Percentiles rank a stretch among this genome's conserved stretches.
Evolutionary conservation across 2,888 invertebrate genomes (phyloP).

Genomic region (Geophilus truncorum): DNA sequence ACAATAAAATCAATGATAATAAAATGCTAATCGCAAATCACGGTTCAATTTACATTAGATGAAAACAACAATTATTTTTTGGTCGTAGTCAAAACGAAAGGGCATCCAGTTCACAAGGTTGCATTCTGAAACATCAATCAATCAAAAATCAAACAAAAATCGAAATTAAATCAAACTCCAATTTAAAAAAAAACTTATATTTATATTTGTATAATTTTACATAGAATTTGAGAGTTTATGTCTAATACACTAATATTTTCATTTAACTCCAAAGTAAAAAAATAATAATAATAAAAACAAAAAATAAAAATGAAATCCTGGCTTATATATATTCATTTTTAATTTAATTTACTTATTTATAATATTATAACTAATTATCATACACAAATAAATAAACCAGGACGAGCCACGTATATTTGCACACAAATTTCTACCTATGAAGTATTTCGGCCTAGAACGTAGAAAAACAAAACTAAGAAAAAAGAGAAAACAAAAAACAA

Average conservation of each 20-base stretch:
- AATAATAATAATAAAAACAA: no score
- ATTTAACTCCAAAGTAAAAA: no score
- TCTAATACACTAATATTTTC: not conserved
- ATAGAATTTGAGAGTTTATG: not conserved
- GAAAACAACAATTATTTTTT: not conserved
- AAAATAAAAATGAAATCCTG: not conserved
- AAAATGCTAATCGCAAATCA: not conserved
- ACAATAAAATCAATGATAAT: not conserved
- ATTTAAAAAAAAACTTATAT: not conserved
- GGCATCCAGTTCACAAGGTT: not conserved
- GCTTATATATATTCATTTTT: not conserved
- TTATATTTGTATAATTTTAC: not conserved
- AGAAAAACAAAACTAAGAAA: not conserved
- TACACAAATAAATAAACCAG: not conserved
- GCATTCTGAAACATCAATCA: not conserved
- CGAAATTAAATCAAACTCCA: not conserved
- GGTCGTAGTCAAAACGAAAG: not conserved
- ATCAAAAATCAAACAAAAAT: not conserved
- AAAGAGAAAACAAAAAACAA: not conserved
- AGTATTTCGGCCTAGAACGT: not conserved
- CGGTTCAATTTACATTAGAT: not conserved
- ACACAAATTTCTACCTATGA: slow-evolving; percentile 1
- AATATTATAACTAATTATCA: not conserved
- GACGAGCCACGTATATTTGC: not conserved
- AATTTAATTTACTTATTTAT: not conserved